A percentile compares a stretch with the other conserved stretches of the same genome.
Conservation (phyloP, 1,140 invertebrate genomes). For the Frieseomelitta varia region DNA sequence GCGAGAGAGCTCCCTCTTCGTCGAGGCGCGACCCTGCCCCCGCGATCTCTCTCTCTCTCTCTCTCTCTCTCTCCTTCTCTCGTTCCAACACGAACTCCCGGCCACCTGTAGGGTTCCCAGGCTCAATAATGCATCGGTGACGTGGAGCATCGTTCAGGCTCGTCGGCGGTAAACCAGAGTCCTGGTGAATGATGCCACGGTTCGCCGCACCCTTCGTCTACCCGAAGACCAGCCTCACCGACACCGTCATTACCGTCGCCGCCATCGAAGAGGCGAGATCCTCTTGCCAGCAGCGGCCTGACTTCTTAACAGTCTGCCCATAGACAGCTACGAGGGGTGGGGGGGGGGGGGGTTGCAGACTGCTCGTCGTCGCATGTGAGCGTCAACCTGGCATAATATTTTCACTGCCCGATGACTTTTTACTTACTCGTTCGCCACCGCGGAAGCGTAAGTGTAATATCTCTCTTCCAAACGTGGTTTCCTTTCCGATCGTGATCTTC, state of each 20-base stretch:
- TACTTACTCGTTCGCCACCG: too few relatives aligned
- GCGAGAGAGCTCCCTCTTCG: slow-evolving; percentile 35
- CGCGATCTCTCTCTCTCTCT: slow-evolving; percentile 19
- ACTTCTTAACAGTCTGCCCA: slow-evolving; percentile 54
- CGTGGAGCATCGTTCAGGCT: slow-evolving; percentile 68
- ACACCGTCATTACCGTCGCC: slow-evolving; percentile 36
- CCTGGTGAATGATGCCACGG: slow-evolving; percentile 50
- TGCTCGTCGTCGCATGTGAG: slow-evolving; percentile 24
- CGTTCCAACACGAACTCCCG: slow-evolving; percentile 67
- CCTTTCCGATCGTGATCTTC: too few relatives aligned
- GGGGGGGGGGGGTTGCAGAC: too few relatives aligned
- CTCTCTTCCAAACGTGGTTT: too few relatives aligned
- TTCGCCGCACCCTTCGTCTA: slow-evolving; percentile 34
- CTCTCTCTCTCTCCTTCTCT: slow-evolving; percentile 54
- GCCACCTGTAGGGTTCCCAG: slow-evolving; percentile 77
- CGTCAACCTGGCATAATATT: slow-evolving; percentile 68
- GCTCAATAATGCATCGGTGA: slow-evolving; percentile 77
- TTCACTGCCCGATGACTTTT: slow-evolving; percentile 50
- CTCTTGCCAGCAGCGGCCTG: slow-evolving; percentile 46
- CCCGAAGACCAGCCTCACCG: slow-evolving; percentile 34
- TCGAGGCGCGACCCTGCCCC: slow-evolving; percentile 37
- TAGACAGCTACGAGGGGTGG: background rate
- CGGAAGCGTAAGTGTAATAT: background rate
- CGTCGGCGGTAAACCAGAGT: slow-evolving; percentile 65
- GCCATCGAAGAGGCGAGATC: slow-evolving; percentile 35